Base-by-base conservation (phyloP, 2,113 vertebrate genomes). In the Phasianus colchicus region DNA sequence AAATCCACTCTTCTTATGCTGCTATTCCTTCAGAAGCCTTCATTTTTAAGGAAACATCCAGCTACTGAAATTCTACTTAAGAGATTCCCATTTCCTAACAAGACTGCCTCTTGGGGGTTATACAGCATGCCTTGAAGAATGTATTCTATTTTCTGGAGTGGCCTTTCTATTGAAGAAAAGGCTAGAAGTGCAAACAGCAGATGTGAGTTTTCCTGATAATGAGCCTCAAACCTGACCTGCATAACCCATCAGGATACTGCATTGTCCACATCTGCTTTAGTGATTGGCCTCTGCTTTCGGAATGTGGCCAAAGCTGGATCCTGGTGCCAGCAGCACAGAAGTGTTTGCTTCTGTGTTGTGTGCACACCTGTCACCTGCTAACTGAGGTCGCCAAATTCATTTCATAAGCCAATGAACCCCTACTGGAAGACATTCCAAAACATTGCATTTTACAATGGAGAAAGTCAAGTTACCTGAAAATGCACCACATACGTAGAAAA, bases 331-430 rank as follows among this genome's bases (percentile, higher is more conserved):
- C n/a, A 86, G 27, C 43, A 54, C 66, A 66, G 63, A 0, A 2
- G 3, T 9, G 78, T 73, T 16, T 61, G 6, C 40, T 63, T 63
- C 19, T 15, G 27, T 0, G 0, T 72, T 32, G 16, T 66, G 34
- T 73, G 12, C 3, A 57, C 50, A 43, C 11, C 32, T 10, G 7
- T 22, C 61, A 52, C 47, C 38, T 67, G 73, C 34, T 79, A 75
- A 66, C 57, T 11, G 58, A 73, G 45, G 73, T 47, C 0, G 4
- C n/a, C 73, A 85, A 58, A 55, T 20, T 86, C 2, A 61, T 65
- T 93, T 84, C 29, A 32, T 5, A 65, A 66, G 13, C 20, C 25
- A 40, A 16, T 87, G 18, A 87, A 21, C 2, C 32, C 14, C 50
- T 61, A 14, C 34, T 70, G 63, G 54, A 80, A 92, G 12, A 57